phyloP scores from a whole-genome alignment of 2,888 invertebrate genomes.

The Stratiomys singularior region DNA sequence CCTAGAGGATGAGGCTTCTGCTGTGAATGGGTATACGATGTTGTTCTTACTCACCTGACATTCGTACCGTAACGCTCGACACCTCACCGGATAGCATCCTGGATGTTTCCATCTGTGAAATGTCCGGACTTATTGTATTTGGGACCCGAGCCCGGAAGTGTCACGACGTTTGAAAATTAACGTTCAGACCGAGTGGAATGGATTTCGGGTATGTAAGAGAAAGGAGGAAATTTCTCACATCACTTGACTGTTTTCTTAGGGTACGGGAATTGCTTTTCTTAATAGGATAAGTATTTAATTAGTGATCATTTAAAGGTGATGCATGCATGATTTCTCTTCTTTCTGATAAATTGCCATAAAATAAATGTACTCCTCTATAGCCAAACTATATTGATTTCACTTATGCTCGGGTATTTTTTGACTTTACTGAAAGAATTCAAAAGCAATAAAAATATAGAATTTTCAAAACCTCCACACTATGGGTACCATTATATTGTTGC shows the following conservation, averaged over 20 bases:
- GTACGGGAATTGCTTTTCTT: neutral
- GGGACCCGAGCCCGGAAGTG: neutral
- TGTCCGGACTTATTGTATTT: neutral
- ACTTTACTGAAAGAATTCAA: too few relatives aligned
- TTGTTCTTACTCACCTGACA: constrained; percentile 2
- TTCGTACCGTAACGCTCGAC: neutral
- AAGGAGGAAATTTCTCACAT: neutral
- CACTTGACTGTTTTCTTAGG: neutral
- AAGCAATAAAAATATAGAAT: too few relatives aligned
- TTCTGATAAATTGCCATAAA: too few relatives aligned
- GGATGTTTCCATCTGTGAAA: neutral
- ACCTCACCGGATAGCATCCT: neutral
- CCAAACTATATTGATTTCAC: too few relatives aligned
- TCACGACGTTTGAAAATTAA: neutral
- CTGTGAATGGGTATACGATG: neutral
- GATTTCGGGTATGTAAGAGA: neutral
- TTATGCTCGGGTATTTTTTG: too few relatives aligned
- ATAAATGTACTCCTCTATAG: too few relatives aligned
- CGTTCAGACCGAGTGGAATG: neutral
- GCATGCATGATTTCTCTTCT: too few relatives aligned
- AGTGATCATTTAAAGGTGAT: neutral
- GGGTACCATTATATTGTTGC: too few relatives aligned
- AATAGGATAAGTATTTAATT: neutral
- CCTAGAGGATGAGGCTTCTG: neutral
- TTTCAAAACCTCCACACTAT: too few relatives aligned